A percentile compares a stretch with the other conserved stretches of the same genome.
These are phyloP conservation scores for Dendrocincla tyrannina DNA, from an alignment of 2,797 vertebrate species.

Conservation along the genomic window DNA sequence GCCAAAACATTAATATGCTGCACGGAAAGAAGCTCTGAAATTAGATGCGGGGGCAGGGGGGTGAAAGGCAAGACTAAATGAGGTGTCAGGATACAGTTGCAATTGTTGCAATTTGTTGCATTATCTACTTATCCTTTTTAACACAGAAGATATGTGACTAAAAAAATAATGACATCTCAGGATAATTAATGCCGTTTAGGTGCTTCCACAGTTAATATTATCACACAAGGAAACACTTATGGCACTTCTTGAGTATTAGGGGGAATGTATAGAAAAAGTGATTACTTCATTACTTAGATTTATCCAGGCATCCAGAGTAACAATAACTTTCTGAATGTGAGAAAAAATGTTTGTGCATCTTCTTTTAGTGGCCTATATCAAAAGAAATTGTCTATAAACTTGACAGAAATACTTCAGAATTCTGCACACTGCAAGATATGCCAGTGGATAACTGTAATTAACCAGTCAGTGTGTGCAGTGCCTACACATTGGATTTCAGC, in stretches of 20 bases:
- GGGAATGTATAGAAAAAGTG: neutral
- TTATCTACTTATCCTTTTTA: neutral
- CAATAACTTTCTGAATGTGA: neutral
- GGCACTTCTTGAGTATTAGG: neutral
- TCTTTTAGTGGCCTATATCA: neutral
- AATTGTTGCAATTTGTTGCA: neutral
- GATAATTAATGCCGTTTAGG: neutral
- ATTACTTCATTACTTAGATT: neutral
- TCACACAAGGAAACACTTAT: rapidly evolving
- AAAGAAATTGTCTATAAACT: neutral
- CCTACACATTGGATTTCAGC: neutral
- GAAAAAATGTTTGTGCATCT: neutral
- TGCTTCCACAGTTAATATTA: neutral
- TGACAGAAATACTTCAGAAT: neutral
- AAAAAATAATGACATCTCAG: neutral
- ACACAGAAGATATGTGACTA: neutral
- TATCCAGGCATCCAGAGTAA: neutral
- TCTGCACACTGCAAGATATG: neutral
- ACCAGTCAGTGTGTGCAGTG: neutral
- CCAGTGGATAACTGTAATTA: neutral
- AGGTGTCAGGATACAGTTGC: rapidly evolving
- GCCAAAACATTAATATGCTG: neutral
- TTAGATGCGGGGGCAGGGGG: neutral
- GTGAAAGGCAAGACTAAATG: neutral
- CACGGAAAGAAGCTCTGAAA: neutral